Base-by-base conservation (phyloP, 2,113 vertebrate genomes). In the Cygnus buccinator region DNA sequence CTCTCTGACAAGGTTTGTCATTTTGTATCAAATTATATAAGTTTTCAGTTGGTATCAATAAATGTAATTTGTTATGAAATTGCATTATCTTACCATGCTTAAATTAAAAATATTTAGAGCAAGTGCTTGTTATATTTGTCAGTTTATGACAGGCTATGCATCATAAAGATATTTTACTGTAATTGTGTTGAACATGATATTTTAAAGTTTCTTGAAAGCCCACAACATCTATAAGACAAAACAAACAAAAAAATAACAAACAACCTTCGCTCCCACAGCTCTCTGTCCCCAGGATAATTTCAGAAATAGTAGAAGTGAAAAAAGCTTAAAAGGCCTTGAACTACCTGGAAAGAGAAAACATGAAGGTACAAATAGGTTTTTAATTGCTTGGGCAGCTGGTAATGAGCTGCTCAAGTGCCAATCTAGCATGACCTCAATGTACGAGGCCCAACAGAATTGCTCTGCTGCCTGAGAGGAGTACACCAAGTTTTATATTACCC, bases 71-170 rank as follows among this genome's bases (percentile, higher is more conserved):
- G 62, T 75, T 92, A 87, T 88, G 85, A 95, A 92, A 80, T 52
- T 37, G 46, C 65, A 75, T 89, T 92, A 92, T 93, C 48, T 83
- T 84, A 74, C 37, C 52, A 70, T 50, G 83, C 54, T 92, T 89
- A 85, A 94, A 71, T 93, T 89, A 82, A 90, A 94, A 87, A 74
- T 82, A 94, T 87, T 93, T 94, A 91, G 50, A 87, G 50, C 50
- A 87, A 80, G 43, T 72, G 75, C 80, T 92, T 90, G 43, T 92
- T 72, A 62, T 75, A 46, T 92, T 91, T 96, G 74, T 94, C 87
- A 90, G 66, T 79, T 88, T 37, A 82, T 81, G 71, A 92, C 59
- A 95, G 91, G 85, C 58, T 23, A 67, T 26, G 50, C 65, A 44
- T 91, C 74, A 13, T 26, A 75, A 95, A 85, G 43, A 54, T 26